Conservation (phyloP, 1,140 invertebrate genomes). For the Magallana ariakensis region DNA sequence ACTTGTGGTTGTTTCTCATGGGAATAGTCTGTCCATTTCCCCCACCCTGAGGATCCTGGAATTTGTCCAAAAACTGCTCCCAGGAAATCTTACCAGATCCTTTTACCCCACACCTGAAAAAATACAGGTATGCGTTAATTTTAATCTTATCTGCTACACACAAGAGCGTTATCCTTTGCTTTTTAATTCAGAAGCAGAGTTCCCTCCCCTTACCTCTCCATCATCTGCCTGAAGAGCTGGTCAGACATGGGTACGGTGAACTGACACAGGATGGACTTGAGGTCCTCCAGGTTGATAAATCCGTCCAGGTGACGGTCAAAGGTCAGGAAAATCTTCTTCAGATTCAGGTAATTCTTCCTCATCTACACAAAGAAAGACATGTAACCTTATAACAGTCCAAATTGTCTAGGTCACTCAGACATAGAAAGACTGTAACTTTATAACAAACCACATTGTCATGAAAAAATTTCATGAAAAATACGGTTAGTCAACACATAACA, state of each 20-base stretch:
- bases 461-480: no score
- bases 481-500: no score
- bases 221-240: constrained; percentile 74
- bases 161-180: not conserved
- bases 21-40: constrained; percentile 78
- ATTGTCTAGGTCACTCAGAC: no score
- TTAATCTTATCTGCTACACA: not conserved
- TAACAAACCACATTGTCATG: no score
- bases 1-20: constrained; percentile 76
- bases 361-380: constrained; percentile 66
- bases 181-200: not conserved
- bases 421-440: no score
- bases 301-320: constrained; percentile 74
- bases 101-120: constrained; percentile 72
- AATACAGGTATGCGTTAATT: not conserved
- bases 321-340: constrained; percentile 76
- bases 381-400: no score
- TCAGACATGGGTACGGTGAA: constrained; percentile 78
- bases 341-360: constrained; percentile 71
- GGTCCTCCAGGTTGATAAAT: constrained; percentile 73
- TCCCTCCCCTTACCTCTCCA: constrained; percentile 70
- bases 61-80: constrained; percentile 77
- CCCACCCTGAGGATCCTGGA: constrained; percentile 71
- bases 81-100: constrained; percentile 74
- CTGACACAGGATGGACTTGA: constrained; percentile 72